phyloP scores from a whole-genome alignment of 64 coral and sea anemone species.

The Stichodactyla helianthus region DNA sequence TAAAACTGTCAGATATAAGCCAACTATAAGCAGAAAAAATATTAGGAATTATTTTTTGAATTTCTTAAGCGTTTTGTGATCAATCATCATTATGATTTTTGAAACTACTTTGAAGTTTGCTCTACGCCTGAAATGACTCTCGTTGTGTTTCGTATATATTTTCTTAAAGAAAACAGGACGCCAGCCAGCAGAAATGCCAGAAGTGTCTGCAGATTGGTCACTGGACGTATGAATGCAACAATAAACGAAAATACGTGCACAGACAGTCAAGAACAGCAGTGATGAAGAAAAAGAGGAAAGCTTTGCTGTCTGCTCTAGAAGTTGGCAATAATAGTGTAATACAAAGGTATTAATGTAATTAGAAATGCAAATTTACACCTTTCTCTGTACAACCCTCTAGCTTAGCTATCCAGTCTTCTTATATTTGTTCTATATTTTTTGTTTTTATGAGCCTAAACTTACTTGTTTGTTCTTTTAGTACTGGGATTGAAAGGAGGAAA shows the following conservation, averaged over 20 bases:
- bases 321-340: conserved; percentile 14
- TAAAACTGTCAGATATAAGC: neutral
- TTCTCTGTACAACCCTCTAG: too few species aligned
- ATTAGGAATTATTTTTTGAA: too few species aligned
- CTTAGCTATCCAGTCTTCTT: neutral
- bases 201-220: conserved; percentile 93
- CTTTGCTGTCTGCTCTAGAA: conserved; percentile 34
- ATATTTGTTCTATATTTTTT: neutral
- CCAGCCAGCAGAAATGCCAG: conserved; percentile 87
- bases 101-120: too few species aligned
- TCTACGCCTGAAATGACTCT: too few species aligned
- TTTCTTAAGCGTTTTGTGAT: too few species aligned
- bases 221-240: conserved; percentile 96
- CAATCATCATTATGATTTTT: too few species aligned
- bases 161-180: conserved; percentile 67
- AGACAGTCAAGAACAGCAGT: conserved; percentile 77
- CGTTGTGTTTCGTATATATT: neutral
- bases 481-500: conserved; percentile 4
- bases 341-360: neutral
- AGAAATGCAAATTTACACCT: too few species aligned
- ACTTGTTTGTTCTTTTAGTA: neutral
- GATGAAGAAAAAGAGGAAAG: conserved; percentile 91
- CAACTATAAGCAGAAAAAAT: neutral
- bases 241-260: conserved; percentile 96
- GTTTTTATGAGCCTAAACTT: neutral